Evolutionary conservation across 30 jellyfish, hydroid and myxozoan genomes (phyloP).

Genomic region (Hydra vulgaris): DNA sequence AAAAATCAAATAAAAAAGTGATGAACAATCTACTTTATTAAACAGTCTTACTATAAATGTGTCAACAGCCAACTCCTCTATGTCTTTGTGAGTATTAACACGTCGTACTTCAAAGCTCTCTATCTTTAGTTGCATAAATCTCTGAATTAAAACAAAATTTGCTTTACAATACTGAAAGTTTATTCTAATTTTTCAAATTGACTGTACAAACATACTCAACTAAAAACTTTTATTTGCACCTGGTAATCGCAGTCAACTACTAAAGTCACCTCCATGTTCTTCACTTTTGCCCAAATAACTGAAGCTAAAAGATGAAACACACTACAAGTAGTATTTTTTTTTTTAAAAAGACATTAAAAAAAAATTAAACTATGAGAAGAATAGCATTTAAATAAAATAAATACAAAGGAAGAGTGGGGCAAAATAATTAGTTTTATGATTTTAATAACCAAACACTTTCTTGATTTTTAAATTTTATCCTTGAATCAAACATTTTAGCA

Average conservation of each 20-base stretch:
- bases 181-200: background rate
- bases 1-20: too few relatives aligned
- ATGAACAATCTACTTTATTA: too few relatives aligned
- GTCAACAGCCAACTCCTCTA: slow-evolving; percentile 26
- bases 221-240: too few relatives aligned
- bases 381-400: background rate
- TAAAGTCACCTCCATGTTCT: slow-evolving; percentile 22
- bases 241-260: slow-evolving; percentile 18
- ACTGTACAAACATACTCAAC: too few relatives aligned
- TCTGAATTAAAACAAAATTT: background rate
- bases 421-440: background rate
- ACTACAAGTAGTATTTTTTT: too few relatives aligned
- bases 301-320: slow-evolving; percentile 13
- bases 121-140: background rate
- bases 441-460: too few relatives aligned
- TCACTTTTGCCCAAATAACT: slow-evolving; percentile 32
- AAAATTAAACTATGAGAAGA: background rate
- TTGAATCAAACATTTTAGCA: too few relatives aligned
- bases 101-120: slow-evolving; percentile 27
- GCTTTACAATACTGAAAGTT: background rate
- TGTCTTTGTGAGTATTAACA: slow-evolving; percentile 21
- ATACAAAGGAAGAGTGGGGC: background rate
- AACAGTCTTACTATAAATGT: slow-evolving; percentile 19
- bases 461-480: too few relatives aligned
- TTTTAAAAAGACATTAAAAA: too few relatives aligned